phyloP scores from a whole-genome alignment of 2,888 invertebrate species.

The Endotricha flammealis region DNA sequence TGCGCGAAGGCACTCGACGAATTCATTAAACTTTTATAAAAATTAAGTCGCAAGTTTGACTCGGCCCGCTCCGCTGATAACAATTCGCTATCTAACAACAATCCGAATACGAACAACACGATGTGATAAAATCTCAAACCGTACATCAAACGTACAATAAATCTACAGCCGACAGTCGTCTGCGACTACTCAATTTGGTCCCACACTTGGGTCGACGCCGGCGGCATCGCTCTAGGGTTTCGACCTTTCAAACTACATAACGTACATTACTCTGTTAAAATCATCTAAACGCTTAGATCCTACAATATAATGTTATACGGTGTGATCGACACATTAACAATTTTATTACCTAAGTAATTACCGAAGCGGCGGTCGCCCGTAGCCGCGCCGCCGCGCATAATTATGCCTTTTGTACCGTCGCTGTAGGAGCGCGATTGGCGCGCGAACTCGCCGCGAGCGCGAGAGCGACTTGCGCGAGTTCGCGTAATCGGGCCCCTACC shows the following conservation, averaged over 20 bases:
- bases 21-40: slow-evolving; percentile 32
- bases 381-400: slow-evolving; percentile 29
- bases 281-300: slow-evolving; percentile 55
- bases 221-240: slow-evolving; percentile 26
- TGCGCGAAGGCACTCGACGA: slow-evolving; percentile 31
- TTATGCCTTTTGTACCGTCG: slow-evolving; percentile 70
- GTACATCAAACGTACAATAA: slow-evolving; percentile 54
- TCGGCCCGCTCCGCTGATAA: slow-evolving; percentile 43
- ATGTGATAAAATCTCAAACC: slow-evolving; percentile 63
- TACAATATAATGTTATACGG: slow-evolving; percentile 46
- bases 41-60: slow-evolving; percentile 60
- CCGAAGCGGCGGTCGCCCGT: slow-evolving; percentile 24
- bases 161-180: slow-evolving; percentile 40
- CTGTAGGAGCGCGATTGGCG: slow-evolving; percentile 47
- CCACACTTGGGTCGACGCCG: slow-evolving; percentile 42
- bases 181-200: slow-evolving; percentile 63
- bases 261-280: slow-evolving; percentile 43
- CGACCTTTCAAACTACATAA: slow-evolving; percentile 32
- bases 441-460: slow-evolving; percentile 30
- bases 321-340: slow-evolving; percentile 58
- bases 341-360: slow-evolving; percentile 44
- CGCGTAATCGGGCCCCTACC: slow-evolving; percentile 59
- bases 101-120: slow-evolving; percentile 58
- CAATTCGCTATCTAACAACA: slow-evolving; percentile 65
- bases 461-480: slow-evolving; percentile 25